Percentiles rank a stretch among this genome's conserved stretches.
Conservation (phyloP, 2,888 invertebrate genomes). For the Latrodectus hesperus region DNA sequence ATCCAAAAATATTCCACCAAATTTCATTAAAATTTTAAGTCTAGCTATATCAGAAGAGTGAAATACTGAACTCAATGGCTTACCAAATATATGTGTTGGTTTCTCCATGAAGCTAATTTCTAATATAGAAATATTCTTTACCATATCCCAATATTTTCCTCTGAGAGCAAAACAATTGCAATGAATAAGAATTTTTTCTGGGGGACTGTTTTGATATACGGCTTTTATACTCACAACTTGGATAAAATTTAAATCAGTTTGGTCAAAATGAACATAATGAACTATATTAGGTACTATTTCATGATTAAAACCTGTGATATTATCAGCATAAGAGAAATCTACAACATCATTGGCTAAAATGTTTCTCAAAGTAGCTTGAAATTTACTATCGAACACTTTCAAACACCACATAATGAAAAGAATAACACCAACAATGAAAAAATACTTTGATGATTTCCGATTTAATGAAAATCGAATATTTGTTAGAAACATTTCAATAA, state of each 20-base stretch:
- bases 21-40: slow-evolving; percentile 73
- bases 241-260: slow-evolving; percentile 72
- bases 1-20: slow-evolving; percentile 76
- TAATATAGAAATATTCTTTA: slow-evolving; percentile 60
- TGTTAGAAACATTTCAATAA: too few species aligned
- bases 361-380: slow-evolving; percentile 27
- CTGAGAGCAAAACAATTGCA: slow-evolving; percentile 71
- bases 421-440: too few species aligned
- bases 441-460: too few species aligned
- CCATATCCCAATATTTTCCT: slow-evolving; percentile 71
- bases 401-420: too few species aligned
- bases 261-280: slow-evolving; percentile 74
- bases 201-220: slow-evolving; percentile 73
- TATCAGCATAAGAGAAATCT: slow-evolving; percentile 68
- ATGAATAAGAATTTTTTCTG: slow-evolving; percentile 73
- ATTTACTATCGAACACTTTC: background rate
- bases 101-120: slow-evolving; percentile 62
- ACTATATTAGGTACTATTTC: slow-evolving; percentile 74
- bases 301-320: slow-evolving; percentile 71
- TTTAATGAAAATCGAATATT: too few species aligned
- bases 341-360: slow-evolving; percentile 51
- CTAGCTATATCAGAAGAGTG: slow-evolving; percentile 75
- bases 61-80: slow-evolving; percentile 74
- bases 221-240: slow-evolving; percentile 73
- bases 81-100: slow-evolving; percentile 76